Conservation (phyloP, 64 coral and sea anemone species). For the Acropora yongei region DNA sequence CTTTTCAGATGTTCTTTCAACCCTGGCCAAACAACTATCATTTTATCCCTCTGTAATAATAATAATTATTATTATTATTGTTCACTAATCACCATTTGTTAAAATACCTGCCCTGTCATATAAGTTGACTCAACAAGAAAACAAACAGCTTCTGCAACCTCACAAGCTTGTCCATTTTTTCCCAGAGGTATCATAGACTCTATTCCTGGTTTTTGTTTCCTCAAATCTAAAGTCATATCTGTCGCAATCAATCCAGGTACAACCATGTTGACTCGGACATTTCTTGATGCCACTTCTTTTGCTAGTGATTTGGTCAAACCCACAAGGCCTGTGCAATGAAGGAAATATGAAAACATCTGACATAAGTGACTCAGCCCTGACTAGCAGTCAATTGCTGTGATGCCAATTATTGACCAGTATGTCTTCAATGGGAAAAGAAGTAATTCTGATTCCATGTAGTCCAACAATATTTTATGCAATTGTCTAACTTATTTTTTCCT, state of each 20-base stretch:
- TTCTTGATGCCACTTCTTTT: slow-evolving; percentile 75
- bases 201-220: slow-evolving; percentile 19
- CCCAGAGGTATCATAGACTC: slow-evolving; percentile 55
- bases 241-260: slow-evolving; percentile 78
- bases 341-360: neutral
- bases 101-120: slow-evolving; percentile 76
- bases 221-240: slow-evolving; percentile 70
- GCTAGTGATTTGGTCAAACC: slow-evolving; percentile 87
- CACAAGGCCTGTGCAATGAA: slow-evolving; percentile 51
- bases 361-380: too few relatives aligned
- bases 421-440: too few relatives aligned
- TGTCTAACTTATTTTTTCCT: too few relatives aligned
- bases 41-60: too few relatives aligned
- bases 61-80: too few relatives aligned
- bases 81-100: too few relatives aligned
- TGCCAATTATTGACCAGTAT: too few relatives aligned
- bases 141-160: slow-evolving; percentile 78
- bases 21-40: too few relatives aligned
- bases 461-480: too few relatives aligned
- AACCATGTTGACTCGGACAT: slow-evolving; percentile 75
- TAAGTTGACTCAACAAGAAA: slow-evolving; percentile 72
- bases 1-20: too few relatives aligned
- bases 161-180: slow-evolving; percentile 59
- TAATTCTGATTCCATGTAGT: too few relatives aligned
- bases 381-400: too few relatives aligned